Evolutionary conservation across 1,140 invertebrate genomes (phyloP).

Genomic region (Drosophila santomea): DNA sequence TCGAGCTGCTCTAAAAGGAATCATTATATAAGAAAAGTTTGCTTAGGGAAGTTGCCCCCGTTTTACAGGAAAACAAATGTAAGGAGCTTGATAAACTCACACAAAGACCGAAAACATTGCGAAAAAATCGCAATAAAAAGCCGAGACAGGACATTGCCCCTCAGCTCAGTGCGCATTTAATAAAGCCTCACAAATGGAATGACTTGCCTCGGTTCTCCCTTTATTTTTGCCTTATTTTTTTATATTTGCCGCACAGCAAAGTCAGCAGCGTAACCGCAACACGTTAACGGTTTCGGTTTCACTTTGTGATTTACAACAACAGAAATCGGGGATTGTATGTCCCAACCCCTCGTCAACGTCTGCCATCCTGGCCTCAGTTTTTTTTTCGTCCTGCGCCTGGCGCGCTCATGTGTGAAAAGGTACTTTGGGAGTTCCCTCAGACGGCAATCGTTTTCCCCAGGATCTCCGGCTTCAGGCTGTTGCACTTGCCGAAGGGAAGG

Average conservation of each 20-base stretch:
- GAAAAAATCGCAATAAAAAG: conserved; percentile 76
- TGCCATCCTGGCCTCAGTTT: neutral
- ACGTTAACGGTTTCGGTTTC: conserved; percentile 83
- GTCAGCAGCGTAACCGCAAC: conserved; percentile 82
- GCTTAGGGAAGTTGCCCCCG: conserved; percentile 21
- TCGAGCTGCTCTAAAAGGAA: conserved; percentile 53
- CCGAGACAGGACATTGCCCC: conserved; percentile 69
- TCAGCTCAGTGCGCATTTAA: conserved; percentile 68
- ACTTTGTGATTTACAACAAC: conserved; percentile 80
- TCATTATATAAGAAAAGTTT: conserved; percentile 76
- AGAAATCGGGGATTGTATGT: conserved; percentile 19
- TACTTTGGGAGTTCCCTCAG: conserved; percentile 63
- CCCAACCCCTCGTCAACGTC: conserved; percentile 26
- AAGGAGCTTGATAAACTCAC: conserved; percentile 75
- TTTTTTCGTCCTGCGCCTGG: conserved; percentile 19
- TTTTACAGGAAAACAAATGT: conserved; percentile 79
- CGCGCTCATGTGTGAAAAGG: conserved; percentile 83
- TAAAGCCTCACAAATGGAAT: conserved; percentile 81
- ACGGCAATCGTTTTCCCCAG: conserved; percentile 45
- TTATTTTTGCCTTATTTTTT: conserved; percentile 13
- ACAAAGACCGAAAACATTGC: conserved; percentile 48
- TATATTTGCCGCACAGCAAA: conserved; percentile 50
- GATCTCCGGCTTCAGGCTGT: conserved; percentile 37
- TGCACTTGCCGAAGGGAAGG: conserved; percentile 41
- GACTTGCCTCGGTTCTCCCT: conserved; percentile 57